Evolutionary conservation across 2,888 invertebrate species (phyloP).

Genomic region (Dugesia japonica): DNA sequence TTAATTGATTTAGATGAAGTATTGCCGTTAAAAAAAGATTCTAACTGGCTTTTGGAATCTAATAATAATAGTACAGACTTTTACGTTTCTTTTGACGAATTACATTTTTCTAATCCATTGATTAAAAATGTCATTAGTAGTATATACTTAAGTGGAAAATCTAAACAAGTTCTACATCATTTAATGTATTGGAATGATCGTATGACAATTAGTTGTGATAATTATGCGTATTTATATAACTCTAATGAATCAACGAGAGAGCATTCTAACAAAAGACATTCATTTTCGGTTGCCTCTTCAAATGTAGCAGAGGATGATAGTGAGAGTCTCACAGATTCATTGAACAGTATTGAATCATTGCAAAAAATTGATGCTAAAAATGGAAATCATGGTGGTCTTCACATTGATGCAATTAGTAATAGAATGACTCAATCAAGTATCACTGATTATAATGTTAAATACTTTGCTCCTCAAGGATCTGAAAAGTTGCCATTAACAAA

Average conservation of each 20-base stretch:
- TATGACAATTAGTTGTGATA: conserved; percentile 9
- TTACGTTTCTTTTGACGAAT: not conserved
- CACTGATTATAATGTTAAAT: not conserved
- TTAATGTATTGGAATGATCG: conserved; percentile 11
- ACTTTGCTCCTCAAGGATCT: not conserved
- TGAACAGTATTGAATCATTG: not conserved
- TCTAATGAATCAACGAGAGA: not conserved
- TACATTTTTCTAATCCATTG: not conserved
- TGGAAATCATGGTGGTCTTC: not conserved
- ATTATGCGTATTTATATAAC: not conserved
- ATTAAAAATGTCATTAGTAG: not conserved
- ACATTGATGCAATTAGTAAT: not conserved
- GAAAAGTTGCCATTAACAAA: not conserved
- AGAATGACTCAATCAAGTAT: conserved; percentile 11
- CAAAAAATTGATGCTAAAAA: not conserved
- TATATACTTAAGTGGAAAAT: not conserved
- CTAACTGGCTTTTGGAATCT: not conserved
- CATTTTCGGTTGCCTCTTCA: not conserved
- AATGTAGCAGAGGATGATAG: not conserved
- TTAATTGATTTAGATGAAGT: conserved; percentile 10
- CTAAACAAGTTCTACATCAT: not conserved
- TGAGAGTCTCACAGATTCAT: not conserved
- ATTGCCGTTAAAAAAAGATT: not conserved
- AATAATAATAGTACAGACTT: conserved; percentile 7
- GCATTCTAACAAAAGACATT: not conserved